Evolutionary conservation across 2,797 vertebrate species (phyloP).

Genomic region (Columba guinea): DNA sequence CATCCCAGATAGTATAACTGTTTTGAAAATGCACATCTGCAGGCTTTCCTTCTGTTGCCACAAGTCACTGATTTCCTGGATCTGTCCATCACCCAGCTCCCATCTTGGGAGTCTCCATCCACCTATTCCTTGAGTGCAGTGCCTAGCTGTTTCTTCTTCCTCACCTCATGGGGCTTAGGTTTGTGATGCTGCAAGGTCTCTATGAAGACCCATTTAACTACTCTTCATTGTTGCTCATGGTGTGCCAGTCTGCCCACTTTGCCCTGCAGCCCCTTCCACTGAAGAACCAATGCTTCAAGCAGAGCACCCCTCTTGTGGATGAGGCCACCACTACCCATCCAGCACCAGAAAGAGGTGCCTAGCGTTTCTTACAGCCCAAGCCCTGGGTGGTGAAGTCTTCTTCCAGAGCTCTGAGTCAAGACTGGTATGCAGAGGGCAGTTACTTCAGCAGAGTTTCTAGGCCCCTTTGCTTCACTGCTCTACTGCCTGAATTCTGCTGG

Average conservation of each 20-base stretch:
- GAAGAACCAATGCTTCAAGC: background rate
- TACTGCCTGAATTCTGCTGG: background rate
- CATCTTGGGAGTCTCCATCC: background rate
- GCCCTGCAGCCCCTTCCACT: background rate
- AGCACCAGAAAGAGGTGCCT: background rate
- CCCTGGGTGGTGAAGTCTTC: background rate
- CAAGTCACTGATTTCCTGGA: background rate
- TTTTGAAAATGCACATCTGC: background rate
- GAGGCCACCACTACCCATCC: background rate
- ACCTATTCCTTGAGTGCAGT: background rate
- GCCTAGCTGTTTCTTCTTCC: background rate
- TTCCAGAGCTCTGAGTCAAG: background rate
- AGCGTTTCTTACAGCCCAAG: background rate
- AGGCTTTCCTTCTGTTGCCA: background rate
- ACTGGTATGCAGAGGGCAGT: background rate
- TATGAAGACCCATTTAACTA: background rate
- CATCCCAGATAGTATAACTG: background rate
- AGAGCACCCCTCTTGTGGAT: accelerated
- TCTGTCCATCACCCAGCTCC: background rate
- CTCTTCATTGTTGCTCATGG: accelerated
- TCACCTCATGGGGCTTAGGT: background rate
- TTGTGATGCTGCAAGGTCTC: background rate
- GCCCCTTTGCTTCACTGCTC: background rate
- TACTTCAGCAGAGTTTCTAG: background rate
- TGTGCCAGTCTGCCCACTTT: background rate